Conservation (phyloP, 2,797 vertebrate genomes). For the Eutrigla gurnardus region DNA sequence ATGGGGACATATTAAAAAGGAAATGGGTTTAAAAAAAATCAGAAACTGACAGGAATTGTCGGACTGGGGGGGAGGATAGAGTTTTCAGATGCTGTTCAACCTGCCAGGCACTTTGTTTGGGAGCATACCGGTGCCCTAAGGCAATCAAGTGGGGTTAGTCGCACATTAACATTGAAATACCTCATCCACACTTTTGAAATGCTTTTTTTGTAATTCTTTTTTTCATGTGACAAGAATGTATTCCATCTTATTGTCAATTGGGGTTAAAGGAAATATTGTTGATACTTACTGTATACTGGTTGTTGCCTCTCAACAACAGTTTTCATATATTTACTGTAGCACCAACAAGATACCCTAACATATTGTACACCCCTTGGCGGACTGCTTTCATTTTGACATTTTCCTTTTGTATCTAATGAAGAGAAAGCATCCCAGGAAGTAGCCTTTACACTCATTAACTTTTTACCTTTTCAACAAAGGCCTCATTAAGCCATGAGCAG, state of each 20-base stretch:
- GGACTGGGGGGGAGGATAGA: not conserved
- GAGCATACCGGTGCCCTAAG: constrained; percentile 5
- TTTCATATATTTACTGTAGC: not conserved
- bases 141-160: constrained; percentile 4
- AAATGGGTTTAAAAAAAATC: too few relatives aligned
- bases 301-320: not conserved
- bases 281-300: not conserved
- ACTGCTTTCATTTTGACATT: not conserved
- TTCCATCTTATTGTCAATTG: not conserved
- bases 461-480: constrained; percentile 30
- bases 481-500: constrained; percentile 43
- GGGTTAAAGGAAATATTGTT: not conserved
- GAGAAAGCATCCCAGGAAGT: constrained; percentile 19
- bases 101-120: not conserved
- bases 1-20: not conserved
- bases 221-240: not conserved
- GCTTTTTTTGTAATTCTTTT: not conserved
- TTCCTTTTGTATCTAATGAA: constrained; percentile 10
- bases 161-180: constrained; percentile 23
- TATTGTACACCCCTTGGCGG: not conserved
- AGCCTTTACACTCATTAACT: constrained; percentile 27
- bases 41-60: not conserved
- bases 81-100: constrained; percentile 12
- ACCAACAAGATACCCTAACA: not conserved
- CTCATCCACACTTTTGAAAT: not conserved